Percentiles rank a stretch among this genome's conserved stretches.
phyloP scores from a whole-genome alignment of 1,140 invertebrate species.

The Heliconius nattereri region DNA sequence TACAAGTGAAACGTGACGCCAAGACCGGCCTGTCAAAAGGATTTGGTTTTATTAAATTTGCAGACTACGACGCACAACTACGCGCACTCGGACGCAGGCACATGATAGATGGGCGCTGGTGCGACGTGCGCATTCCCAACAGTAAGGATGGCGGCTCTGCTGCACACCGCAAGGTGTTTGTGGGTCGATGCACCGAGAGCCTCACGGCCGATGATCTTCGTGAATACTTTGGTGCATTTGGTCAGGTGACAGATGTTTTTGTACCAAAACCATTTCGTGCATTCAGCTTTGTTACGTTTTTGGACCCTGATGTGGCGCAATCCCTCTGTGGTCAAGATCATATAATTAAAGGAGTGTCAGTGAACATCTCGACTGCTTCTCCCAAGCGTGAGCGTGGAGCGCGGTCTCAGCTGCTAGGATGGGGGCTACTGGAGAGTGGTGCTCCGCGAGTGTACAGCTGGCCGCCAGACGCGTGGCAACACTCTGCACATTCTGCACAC shows the following conservation, averaged over 20 bases:
- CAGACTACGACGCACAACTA: conserved; percentile 85
- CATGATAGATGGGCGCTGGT: conserved; percentile 90
- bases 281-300: conserved; percentile 97
- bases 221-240: conserved; percentile 97
- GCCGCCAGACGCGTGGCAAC: conserved; percentile 63
- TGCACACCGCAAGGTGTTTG: conserved; percentile 96
- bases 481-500: conserved; percentile 40
- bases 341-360: conserved; percentile 96
- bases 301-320: conserved; percentile 96
- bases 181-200: conserved; percentile 96
- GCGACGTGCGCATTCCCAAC: conserved; percentile 90
- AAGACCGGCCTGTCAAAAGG: conserved; percentile 90
- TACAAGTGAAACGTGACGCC: conserved; percentile 87
- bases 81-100: conserved; percentile 85
- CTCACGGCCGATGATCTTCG: conserved; percentile 93
- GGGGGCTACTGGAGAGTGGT: conserved; percentile 60
- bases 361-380: conserved; percentile 97
- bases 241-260: conserved; percentile 97
- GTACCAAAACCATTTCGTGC: conserved; percentile 97
- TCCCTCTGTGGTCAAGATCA: conserved; percentile 97
- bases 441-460: conserved; percentile 65
- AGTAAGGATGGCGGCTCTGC: conserved; percentile 91
- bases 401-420: conserved; percentile 59
- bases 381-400: conserved; percentile 85
- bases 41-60: conserved; percentile 92